Conservation (phyloP, 2,888 invertebrate genomes). For the Molanna angustata region DNA sequence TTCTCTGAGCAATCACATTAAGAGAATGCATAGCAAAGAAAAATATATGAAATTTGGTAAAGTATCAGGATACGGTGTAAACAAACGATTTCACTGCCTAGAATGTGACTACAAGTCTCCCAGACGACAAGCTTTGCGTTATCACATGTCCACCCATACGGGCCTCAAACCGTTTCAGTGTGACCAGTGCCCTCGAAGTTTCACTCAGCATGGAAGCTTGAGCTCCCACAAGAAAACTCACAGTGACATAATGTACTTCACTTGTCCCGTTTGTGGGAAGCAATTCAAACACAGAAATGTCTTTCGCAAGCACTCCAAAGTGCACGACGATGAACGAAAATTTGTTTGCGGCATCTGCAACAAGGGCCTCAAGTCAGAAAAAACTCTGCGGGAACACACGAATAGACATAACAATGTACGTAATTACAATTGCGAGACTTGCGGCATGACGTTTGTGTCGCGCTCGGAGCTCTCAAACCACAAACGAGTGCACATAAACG, state of each 20-base stretch:
- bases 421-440: conserved; percentile 51
- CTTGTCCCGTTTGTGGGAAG: conserved; percentile 49
- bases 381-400: conserved; percentile 45
- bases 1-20: background rate
- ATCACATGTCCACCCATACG: conserved; percentile 48
- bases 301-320: conserved; percentile 45
- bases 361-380: conserved; percentile 46
- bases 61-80: conserved; percentile 42
- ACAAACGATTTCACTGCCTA: conserved; percentile 46
- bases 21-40: conserved; percentile 3
- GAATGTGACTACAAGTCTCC: conserved; percentile 47
- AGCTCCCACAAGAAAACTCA: conserved; percentile 49
- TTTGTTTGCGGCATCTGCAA: conserved; percentile 44
- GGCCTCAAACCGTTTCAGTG: conserved; percentile 48
- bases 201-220: conserved; percentile 48
- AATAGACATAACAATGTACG: conserved; percentile 48
- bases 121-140: conserved; percentile 49
- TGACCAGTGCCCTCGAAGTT: conserved; percentile 46
- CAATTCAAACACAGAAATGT: conserved; percentile 51
- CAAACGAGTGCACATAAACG: conserved; percentile 43
- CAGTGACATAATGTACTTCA: conserved; percentile 43
- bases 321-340: conserved; percentile 44
- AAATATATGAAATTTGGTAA: conserved; percentile 1
- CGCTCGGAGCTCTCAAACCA: conserved; percentile 49
- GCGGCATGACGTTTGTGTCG: conserved; percentile 51